These are phyloP conservation scores for Ips nitidus DNA, from an alignment of 1,140 invertebrate species.

Conservation along the genomic window DNA sequence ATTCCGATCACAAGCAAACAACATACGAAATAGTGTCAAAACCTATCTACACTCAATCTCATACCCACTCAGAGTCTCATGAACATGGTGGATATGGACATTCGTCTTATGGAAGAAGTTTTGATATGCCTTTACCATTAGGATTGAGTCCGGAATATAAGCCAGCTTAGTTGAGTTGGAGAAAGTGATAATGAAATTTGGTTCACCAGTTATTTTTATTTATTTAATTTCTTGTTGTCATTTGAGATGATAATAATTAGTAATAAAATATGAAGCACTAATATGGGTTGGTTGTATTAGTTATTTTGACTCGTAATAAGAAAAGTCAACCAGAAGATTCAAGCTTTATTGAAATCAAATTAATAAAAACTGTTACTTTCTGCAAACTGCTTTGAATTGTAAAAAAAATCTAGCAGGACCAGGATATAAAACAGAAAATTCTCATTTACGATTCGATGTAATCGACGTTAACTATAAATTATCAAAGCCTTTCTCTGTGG, in stretches of 20 bases:
- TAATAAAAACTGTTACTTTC: too few relatives aligned
- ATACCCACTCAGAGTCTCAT: conserved; percentile 70
- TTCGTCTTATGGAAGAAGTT: conserved; percentile 56
- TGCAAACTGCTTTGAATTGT: too few relatives aligned
- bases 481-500: too few relatives aligned
- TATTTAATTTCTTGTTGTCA: conserved; percentile 19
- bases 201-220: conserved; percentile 26
- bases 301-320: too few relatives aligned
- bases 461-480: too few relatives aligned
- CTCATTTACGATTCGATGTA: too few relatives aligned
- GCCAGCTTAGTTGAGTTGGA: conserved; percentile 27
- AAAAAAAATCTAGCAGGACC: too few relatives aligned
- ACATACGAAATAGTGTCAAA: conserved; percentile 84
- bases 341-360: too few relatives aligned
- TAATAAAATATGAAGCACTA: background rate
- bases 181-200: conserved; percentile 20
- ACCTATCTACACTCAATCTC: conserved; percentile 71
- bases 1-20: conserved; percentile 69
- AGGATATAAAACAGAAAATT: too few relatives aligned
- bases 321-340: too few relatives aligned
- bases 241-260: background rate
- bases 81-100: conserved; percentile 60
- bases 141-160: conserved; percentile 46
- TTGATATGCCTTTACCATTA: conserved; percentile 50
- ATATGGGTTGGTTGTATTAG: background rate